These are phyloP conservation scores for Scortum barcoo DNA, from an alignment of 2,113 vertebrate species.

Conservation along the genomic window DNA sequence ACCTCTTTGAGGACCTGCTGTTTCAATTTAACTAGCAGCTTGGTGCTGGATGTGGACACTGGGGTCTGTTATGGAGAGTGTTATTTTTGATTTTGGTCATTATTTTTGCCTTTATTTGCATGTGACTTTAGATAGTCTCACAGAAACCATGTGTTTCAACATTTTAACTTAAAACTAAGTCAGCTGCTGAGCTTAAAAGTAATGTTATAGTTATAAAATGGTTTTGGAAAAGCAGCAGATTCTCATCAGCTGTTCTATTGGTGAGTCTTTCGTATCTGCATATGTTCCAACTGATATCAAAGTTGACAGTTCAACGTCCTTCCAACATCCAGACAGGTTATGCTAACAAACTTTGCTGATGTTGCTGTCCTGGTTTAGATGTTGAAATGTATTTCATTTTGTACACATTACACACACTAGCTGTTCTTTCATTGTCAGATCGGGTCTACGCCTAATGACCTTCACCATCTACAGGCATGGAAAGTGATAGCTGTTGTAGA, in stretches of 20 bases:
- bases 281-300: slow-evolving; percentile 30
- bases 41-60: slow-evolving; percentile 14
- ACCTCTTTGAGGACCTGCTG: slow-evolving; percentile 30
- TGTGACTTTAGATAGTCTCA: not conserved
- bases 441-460: not conserved
- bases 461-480: not conserved
- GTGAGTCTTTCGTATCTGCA: not conserved
- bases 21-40: slow-evolving; percentile 51
- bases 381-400: slow-evolving; percentile 1
- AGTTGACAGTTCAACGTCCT: slow-evolving; percentile 36
- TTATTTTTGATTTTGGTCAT: slow-evolving; percentile 15
- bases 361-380: slow-evolving; percentile 19
- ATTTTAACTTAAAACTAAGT: too few species aligned
- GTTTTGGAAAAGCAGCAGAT: not conserved
- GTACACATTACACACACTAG: not conserved
- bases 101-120: slow-evolving; percentile 7
- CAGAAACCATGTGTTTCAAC: too few species aligned
- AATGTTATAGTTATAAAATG: not conserved
- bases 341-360: slow-evolving; percentile 27
- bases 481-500: not conserved
- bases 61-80: slow-evolving; percentile 25
- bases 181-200: not conserved
- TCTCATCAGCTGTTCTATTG: not conserved
- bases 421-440: not conserved
- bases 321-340: not conserved